Base-by-base conservation (phyloP, 2,797 vertebrate species). In the Tauraco hartlaubi region DNA sequence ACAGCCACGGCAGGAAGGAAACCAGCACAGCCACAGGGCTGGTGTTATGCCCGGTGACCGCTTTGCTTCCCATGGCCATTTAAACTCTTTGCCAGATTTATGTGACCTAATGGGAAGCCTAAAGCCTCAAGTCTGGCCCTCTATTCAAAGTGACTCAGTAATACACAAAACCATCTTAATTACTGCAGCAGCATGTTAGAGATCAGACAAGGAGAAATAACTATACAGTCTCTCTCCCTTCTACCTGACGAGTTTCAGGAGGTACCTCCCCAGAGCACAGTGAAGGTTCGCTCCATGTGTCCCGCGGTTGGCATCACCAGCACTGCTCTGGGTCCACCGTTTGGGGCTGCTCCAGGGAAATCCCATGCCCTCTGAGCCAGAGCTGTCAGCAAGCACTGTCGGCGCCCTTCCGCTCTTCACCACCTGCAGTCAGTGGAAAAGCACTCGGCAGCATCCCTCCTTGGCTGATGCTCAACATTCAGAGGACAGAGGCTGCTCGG, bases 341-440 rank as follows among this genome's bases (percentile, higher is more conserved):
- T 14, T 37, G 64, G 37, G 64, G 59, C 76, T 76, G 68, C 51
- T 89, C 39, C 66, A 59, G 66, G 69, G 37, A 78, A 74, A 84
- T 64, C 37, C 21, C 44, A 19, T 18, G 19, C 66, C 51, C 25
- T 11, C 71, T 35, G 88, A 85, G 62, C 22, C 0, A 41, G 54
- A 90, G 81, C 88, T 89, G 85, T 88, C 87, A 88, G 81, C 81
- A 4, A 74, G 69, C 46, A 54, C 51, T 11, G n/a, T 51, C 73
- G 73, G 55, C 61, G 80, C 64, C 83, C 76, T 77, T 92, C 90
- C 84, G 51, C 48, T 69, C 73, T 54, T 92, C 82, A 83, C 81
- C 73, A 74, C 58, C 78, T 78, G 66, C 82, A 71, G 48, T 69
- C 88, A 85, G 39, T 11, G 2, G 37, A 84, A 84, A 49, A 87